These are phyloP conservation scores for Nasonia vitripennis DNA, from an alignment of 1,140 invertebrate genomes.

Conservation along the genomic window DNA sequence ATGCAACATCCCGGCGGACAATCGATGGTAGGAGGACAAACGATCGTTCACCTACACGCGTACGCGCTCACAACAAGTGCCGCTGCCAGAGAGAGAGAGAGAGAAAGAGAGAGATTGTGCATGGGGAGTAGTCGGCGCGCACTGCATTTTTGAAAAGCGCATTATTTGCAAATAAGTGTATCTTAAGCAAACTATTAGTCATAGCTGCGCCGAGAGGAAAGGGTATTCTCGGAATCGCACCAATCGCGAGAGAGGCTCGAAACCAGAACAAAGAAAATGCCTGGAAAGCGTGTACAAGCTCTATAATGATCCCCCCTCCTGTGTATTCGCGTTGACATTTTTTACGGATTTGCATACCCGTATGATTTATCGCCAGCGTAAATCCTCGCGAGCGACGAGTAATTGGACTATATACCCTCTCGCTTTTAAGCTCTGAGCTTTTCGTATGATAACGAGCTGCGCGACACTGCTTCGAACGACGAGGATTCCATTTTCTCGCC, in stretches of 20 bases:
- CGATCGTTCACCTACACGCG: slow-evolving; percentile 51
- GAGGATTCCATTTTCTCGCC: not conserved
- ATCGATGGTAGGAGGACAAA: slow-evolving; percentile 54
- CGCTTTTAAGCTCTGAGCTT: not conserved
- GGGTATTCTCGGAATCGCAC: slow-evolving; percentile 16
- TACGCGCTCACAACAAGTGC: slow-evolving; percentile 42
- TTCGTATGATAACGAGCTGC: slow-evolving; percentile 15
- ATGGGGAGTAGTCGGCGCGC: not conserved
- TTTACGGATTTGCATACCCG: slow-evolving; percentile 25
- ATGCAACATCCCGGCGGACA: slow-evolving; percentile 51
- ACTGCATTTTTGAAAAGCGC: slow-evolving; percentile 47
- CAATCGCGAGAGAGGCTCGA: too few relatives aligned
- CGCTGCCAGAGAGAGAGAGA: not conserved
- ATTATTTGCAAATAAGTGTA: slow-evolving; percentile 54
- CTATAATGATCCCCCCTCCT: not conserved
- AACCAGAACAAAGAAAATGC: slow-evolving; percentile 50
- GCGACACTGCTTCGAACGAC: not conserved
- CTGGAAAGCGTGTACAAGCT: not conserved
- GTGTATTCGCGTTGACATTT: slow-evolving; percentile 23
- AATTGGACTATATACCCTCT: slow-evolving; percentile 5
- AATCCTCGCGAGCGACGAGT: not conserved
- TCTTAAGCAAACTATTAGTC: slow-evolving; percentile 51
- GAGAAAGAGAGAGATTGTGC: too few relatives aligned
- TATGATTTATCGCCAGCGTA: slow-evolving; percentile 35
- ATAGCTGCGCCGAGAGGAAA: slow-evolving; percentile 33